phyloP scores from a whole-genome alignment of 2,888 invertebrate species.

The Onchidella celtica region DNA sequence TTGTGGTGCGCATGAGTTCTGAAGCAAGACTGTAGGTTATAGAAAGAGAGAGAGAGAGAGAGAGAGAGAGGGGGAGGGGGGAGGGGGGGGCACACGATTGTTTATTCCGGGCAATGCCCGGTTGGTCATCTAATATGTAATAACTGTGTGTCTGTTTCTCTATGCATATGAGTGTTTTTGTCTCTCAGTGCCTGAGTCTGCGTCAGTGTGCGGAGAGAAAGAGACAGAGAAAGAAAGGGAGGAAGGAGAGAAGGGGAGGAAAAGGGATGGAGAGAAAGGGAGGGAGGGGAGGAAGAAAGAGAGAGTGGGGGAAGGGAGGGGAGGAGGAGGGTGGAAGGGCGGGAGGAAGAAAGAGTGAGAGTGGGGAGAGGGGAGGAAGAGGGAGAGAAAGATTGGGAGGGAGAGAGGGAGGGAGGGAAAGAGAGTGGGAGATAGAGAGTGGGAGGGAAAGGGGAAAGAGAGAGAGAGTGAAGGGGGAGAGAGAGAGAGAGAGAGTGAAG shows the following conservation, averaged over 20 bases:
- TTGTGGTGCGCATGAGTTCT: too few species aligned
- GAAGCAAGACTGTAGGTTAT: too few species aligned
- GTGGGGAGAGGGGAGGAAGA: neutral
- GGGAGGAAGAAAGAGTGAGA: too few species aligned
- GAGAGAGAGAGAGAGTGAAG: too few species aligned
- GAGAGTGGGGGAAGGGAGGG: neutral
- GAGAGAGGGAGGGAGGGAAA: neutral
- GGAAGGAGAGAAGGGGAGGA: neutral
- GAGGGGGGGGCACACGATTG: too few species aligned
- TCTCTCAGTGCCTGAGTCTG: neutral
- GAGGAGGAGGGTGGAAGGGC: neutral
- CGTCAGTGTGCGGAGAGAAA: neutral
- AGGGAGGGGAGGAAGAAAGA: neutral
- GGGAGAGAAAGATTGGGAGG: neutral
- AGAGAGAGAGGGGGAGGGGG: neutral
- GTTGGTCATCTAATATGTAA: neutral
- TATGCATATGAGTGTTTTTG: slow-evolving; percentile 11
- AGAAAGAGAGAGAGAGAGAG: too few species aligned
- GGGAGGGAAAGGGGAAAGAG: neutral
- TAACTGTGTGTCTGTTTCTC: slow-evolving; percentile 19
- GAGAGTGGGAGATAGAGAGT: too few species aligned
- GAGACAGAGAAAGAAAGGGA: slow-evolving; percentile 23
- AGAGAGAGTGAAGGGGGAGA: neutral
- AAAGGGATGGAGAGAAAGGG: neutral
- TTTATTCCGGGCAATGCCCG: too few species aligned